phyloP scores from a whole-genome alignment of 2,888 invertebrate genomes.

The Lobophora halterata region DNA sequence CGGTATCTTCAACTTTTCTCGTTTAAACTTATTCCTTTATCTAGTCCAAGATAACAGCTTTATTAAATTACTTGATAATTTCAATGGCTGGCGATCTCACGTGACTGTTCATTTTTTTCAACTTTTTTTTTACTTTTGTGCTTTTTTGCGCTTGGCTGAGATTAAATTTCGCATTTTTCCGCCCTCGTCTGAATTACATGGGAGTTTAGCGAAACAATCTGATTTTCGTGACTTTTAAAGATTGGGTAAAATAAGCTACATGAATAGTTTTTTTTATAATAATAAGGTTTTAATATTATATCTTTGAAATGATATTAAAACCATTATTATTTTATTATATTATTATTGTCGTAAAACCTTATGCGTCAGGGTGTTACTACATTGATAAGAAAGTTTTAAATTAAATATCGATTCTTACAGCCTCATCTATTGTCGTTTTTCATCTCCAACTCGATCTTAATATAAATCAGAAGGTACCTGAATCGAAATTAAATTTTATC shows the following conservation, averaged over 20 bases:
- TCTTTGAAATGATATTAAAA: too few species aligned
- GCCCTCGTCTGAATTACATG: conserved; percentile 16
- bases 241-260: too few species aligned
- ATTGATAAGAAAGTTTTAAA: too few species aligned
- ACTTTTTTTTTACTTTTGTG: too few species aligned
- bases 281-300: too few species aligned
- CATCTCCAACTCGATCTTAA: conserved; percentile 32
- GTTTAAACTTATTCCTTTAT: conserved; percentile 76
- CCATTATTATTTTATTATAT: too few species aligned
- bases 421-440: conserved; percentile 13
- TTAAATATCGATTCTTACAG: too few species aligned
- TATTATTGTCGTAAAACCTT: too few species aligned
- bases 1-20: conserved; percentile 65
- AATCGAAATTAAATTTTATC: conserved; percentile 61
- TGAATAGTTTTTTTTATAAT: too few species aligned
- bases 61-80: conserved; percentile 76
- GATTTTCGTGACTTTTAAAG: conserved; percentile 15
- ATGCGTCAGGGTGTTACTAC: too few species aligned
- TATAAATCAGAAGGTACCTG: conserved; percentile 47
- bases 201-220: conserved; percentile 19
- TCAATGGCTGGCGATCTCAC: conserved; percentile 54
- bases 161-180: conserved; percentile 28
- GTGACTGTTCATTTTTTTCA: too few species aligned
- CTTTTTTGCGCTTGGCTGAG: conserved; percentile 25
- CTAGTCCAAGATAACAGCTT: conserved; percentile 64